These are phyloP conservation scores for Romanomermis culicivorax DNA, from an alignment of 2,888 invertebrate species.

Conservation along the genomic window DNA sequence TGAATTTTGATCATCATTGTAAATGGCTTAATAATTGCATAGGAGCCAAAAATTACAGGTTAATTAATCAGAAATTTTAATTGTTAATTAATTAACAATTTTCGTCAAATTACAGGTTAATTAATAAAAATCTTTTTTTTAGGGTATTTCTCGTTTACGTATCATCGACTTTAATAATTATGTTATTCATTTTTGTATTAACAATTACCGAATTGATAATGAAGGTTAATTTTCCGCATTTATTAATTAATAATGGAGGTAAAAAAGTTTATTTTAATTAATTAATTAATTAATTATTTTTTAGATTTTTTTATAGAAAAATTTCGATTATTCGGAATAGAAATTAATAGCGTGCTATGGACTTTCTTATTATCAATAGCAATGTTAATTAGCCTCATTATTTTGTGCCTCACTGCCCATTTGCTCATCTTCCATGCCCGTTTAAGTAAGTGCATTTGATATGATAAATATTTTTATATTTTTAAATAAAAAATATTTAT, in stretches of 20 bases:
- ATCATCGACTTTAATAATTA: neutral
- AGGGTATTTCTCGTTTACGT: conserved; percentile 6
- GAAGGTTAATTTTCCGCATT: neutral
- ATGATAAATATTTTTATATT: too few species aligned
- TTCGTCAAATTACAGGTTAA: conserved; percentile 21
- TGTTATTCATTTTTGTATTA: neutral
- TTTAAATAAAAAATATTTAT: too few species aligned
- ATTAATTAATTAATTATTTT: neutral
- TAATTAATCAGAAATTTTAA: neutral
- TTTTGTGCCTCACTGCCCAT: conserved; percentile 14
- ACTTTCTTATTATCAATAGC: neutral
- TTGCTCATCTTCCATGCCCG: conserved; percentile 17
- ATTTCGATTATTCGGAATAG: neutral
- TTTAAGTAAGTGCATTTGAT: conserved; percentile 15
- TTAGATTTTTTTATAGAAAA: neutral
- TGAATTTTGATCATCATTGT: conserved; percentile 86
- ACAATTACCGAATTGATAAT: neutral
- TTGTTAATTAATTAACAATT: too few species aligned
- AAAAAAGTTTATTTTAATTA: neutral
- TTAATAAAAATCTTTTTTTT: neutral
- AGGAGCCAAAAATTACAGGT: conserved; percentile 37
- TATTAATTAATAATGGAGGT: neutral
- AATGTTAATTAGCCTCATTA: neutral
- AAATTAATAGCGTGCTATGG: neutral
- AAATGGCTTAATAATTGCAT: conserved; percentile 97